Evolutionary conservation across 2,113 vertebrate species (phyloP), one percentile per base, ranked within the genome.

Genomic region (Machaerirhynchus nigripectus): DNA sequence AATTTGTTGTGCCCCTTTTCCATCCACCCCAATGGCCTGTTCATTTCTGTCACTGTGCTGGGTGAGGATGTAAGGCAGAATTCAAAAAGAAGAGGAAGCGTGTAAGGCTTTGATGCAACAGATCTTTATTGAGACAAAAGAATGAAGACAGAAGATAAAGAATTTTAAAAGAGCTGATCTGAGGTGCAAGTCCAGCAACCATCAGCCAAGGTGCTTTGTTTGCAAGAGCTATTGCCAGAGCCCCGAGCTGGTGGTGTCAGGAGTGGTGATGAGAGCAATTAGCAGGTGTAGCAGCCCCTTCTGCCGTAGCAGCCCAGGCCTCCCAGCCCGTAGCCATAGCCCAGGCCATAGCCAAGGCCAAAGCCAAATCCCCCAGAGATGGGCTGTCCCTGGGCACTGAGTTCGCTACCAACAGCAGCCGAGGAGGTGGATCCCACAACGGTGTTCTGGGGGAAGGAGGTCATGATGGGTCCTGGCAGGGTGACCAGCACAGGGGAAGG

Each of bases 21-120:
- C 28, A n/a, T 49, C 21, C 8, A 24, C 3, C 10, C 4, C 21
- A 23, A n/a, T n/a, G n/a, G n/a, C n/a, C n/a, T n/a, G n/a, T 15
- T 67, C 12, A 15, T 15, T 30, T 2, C 11, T 44, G 39, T 12
- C 15, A 31, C 23, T 22, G 13, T 47, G n/a, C 16, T 4, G 6
- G 4, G 5, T n/a, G 2, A 52, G 6, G 4, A 2, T 30, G 40
- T 6, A 44, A 31, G 24, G n/a, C n/a, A n/a, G 4, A 2, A 23
- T 2, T 27, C 42, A 31, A 53, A 28, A 39, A 18, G 11, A 12
- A 22, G 23, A 27, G 59, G 20, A 76, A 6, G 3, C 14, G 1
- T 44, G 2, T 21, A 0, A 46, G 24, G 8, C 1, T 68, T 28
- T 27, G 23, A 27, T 67, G 44, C 31, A n/a, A 8, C 6, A 12